Conservation (phyloP, 2,888 invertebrate genomes). For the Lycophotia porphyrea region DNA sequence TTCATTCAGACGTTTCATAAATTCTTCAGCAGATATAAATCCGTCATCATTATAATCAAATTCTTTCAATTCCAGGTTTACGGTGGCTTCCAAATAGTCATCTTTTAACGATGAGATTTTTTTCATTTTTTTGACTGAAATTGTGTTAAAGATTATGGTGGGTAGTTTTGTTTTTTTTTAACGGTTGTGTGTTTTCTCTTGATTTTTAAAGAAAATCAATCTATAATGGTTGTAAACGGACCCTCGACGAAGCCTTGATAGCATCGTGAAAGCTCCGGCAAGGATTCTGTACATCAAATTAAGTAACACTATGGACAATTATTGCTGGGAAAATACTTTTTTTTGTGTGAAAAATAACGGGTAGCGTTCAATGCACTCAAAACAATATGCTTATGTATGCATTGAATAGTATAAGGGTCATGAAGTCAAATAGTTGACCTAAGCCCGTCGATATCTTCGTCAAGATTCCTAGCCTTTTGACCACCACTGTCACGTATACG, state of each 20-base stretch:
- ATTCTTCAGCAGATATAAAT: constrained; percentile 47
- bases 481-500: too few relatives aligned
- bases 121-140: constrained; percentile 39
- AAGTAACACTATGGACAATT: too few relatives aligned
- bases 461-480: too few relatives aligned
- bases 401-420: too few relatives aligned
- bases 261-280: too few relatives aligned
- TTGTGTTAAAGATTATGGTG: neutral
- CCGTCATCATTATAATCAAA: constrained; percentile 51
- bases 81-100: constrained; percentile 10
- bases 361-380: too few relatives aligned
- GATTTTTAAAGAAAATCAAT: neutral
- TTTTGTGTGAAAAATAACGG: too few relatives aligned
- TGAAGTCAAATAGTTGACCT: too few relatives aligned
- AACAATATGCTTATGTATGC: too few relatives aligned
- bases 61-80: constrained; percentile 23
- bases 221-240: neutral
- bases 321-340: too few relatives aligned
- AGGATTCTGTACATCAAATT: too few relatives aligned
- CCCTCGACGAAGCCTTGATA: neutral
- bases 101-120: constrained; percentile 17
- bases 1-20: neutral
- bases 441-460: too few relatives aligned
- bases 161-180: neutral
- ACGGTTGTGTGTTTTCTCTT: neutral